These are phyloP conservation scores for Papilio glaucus DNA, from an alignment of 1,140 invertebrate species.

Conservation along the genomic window DNA sequence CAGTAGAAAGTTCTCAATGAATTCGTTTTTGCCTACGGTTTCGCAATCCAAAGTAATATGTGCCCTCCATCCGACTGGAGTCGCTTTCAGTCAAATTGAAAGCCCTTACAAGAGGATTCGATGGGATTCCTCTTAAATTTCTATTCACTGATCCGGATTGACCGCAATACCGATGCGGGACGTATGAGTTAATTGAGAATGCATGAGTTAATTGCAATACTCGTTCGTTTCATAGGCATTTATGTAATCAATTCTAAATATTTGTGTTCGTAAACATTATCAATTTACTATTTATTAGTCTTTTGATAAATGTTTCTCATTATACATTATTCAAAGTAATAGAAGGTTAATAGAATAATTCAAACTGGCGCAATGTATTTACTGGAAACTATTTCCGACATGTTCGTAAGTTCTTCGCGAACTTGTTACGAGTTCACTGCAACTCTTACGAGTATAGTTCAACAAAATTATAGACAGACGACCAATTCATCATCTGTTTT, in stretches of 20 bases:
- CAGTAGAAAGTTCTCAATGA: background rate
- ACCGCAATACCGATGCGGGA: background rate
- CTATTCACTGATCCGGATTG: background rate
- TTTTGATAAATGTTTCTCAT: background rate
- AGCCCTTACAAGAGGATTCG: constrained; percentile 6
- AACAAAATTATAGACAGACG: background rate
- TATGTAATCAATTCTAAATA: background rate
- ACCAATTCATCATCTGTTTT: background rate
- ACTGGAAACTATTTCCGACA: background rate
- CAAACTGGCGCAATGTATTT: background rate
- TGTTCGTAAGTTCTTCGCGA: background rate
- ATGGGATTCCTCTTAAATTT: background rate
- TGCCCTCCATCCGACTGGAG: background rate
- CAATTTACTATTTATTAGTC: background rate
- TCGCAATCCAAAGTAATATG: background rate
- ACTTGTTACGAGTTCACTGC: background rate
- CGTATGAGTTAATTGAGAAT: no score
- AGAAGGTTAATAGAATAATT: background rate
- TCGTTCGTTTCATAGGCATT: background rate
- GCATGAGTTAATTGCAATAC: background rate
- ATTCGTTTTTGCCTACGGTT: background rate
- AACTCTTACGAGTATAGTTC: background rate
- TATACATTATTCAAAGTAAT: background rate
- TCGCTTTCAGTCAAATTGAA: background rate
- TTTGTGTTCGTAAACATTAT: background rate